These are phyloP conservation scores for Collichthys lucidus DNA, from an alignment of 2,113 vertebrate species.

Conservation along the genomic window DNA sequence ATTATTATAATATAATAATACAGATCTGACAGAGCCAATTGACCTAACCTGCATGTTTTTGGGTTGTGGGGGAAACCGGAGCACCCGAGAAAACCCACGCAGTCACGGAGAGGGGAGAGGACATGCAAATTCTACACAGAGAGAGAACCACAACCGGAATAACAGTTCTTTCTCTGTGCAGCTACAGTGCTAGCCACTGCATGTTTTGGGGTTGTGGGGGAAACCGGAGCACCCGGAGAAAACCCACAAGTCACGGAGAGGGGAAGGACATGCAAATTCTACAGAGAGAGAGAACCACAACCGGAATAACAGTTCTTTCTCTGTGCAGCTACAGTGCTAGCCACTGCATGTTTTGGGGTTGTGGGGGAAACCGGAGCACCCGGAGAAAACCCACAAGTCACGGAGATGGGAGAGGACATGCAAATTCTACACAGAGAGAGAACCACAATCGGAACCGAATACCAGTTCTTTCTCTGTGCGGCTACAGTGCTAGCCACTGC, in stretches of 20 bases:
- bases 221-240: background rate
- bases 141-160: too few species aligned
- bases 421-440: conserved; percentile 1
- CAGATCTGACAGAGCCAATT: background rate
- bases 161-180: too few species aligned
- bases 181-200: too few species aligned
- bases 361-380: too few species aligned
- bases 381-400: background rate
- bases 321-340: background rate
- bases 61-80: background rate
- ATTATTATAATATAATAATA: too few species aligned
- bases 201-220: background rate
- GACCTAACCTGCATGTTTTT: background rate
- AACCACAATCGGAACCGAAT: too few species aligned
- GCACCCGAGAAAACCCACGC: background rate
- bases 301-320: background rate
- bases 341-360: too few species aligned
- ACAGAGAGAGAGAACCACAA: background rate
- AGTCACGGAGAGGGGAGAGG: background rate
- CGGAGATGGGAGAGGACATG: background rate
- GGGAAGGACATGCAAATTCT: conserved; percentile 1
- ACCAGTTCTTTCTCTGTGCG: too few species aligned
- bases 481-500: too few species aligned
- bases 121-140: conserved; percentile 8
- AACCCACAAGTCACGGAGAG: background rate